These are phyloP conservation scores for Ariopsis seemanni DNA, from an alignment of 2,113 vertebrate species.

Conservation along the genomic window DNA sequence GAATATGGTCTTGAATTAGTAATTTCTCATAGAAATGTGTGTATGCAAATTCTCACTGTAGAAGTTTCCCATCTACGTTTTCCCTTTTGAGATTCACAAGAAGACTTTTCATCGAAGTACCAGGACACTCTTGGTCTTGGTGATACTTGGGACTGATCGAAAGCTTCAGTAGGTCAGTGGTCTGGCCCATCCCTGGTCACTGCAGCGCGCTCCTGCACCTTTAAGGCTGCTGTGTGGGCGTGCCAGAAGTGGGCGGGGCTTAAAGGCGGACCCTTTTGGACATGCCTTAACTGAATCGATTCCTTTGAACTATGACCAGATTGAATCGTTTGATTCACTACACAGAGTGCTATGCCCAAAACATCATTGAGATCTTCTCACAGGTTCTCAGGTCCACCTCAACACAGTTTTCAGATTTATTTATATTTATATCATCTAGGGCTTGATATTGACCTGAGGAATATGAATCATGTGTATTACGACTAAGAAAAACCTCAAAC, in stretches of 20 bases:
- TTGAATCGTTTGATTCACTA: slow-evolving; percentile 4
- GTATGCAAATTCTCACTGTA: background rate
- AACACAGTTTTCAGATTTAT: background rate
- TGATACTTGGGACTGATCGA: background rate
- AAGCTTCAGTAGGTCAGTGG: background rate
- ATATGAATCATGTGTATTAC: background rate
- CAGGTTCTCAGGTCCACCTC: background rate
- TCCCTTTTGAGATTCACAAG: background rate
- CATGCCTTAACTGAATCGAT: slow-evolving; percentile 4
- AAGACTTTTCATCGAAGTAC: background rate
- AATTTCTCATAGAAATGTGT: background rate
- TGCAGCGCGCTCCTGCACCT: slow-evolving; percentile 63
- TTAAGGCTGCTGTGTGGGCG: slow-evolving; percentile 71
- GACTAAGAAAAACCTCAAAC: background rate
- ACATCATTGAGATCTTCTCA: background rate
- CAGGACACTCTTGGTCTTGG: background rate
- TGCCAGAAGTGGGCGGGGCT: slow-evolving; percentile 33
- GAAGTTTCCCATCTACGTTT: background rate
- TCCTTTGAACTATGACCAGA: background rate
- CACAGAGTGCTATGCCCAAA: too few relatives aligned
- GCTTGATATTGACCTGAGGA: background rate
- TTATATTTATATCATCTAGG: too few relatives aligned
- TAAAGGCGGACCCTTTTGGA: background rate
- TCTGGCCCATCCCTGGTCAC: background rate
- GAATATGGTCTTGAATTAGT: background rate